A percentile compares a stretch with the other conserved stretches of the same genome.
These are phyloP conservation scores for Megatriorchis doriae DNA, from an alignment of 2,113 vertebrate species.

Conservation along the genomic window DNA sequence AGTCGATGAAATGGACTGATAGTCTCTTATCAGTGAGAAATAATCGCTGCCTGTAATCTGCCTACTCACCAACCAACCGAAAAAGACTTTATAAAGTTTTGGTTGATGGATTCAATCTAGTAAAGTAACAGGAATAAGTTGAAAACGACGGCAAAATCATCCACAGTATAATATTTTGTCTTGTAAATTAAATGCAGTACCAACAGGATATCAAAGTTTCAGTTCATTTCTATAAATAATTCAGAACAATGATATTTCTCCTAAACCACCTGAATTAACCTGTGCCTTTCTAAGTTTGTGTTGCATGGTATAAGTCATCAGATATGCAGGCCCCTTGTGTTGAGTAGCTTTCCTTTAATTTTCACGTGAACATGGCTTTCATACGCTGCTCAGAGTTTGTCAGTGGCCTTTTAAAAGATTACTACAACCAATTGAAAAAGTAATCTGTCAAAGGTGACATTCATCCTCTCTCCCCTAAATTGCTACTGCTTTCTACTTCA, in stretches of 20 bases:
- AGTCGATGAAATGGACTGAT: not conserved
- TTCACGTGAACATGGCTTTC: not conserved
- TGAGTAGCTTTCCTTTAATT: not conserved
- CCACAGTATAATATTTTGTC: rapidly evolving
- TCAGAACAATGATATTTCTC: rapidly evolving
- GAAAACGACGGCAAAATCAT: not conserved
- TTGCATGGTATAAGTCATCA: not conserved
- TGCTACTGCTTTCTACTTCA: not conserved
- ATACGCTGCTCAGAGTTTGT: not conserved
- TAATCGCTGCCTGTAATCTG: not conserved
- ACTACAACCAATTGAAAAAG: not conserved
- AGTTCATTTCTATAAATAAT: not conserved
- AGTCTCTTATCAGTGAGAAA: not conserved
- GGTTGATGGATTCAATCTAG: not conserved
- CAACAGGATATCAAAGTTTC: not conserved
- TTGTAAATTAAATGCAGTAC: rapidly evolving
- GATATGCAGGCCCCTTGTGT: rapidly evolving
- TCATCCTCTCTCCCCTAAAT: not conserved
- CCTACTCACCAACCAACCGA: not conserved
- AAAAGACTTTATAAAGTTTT: too few species aligned
- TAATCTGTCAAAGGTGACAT: not conserved
- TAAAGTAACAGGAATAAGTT: rapidly evolving
- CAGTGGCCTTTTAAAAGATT: not conserved
- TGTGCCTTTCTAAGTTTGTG: not conserved
- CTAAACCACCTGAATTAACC: not conserved